A percentile compares a stretch with the other conserved stretches of the same genome.
Conservation (phyloP, 2,113 vertebrate species). For the Heloderma charlesbogerti region DNA sequence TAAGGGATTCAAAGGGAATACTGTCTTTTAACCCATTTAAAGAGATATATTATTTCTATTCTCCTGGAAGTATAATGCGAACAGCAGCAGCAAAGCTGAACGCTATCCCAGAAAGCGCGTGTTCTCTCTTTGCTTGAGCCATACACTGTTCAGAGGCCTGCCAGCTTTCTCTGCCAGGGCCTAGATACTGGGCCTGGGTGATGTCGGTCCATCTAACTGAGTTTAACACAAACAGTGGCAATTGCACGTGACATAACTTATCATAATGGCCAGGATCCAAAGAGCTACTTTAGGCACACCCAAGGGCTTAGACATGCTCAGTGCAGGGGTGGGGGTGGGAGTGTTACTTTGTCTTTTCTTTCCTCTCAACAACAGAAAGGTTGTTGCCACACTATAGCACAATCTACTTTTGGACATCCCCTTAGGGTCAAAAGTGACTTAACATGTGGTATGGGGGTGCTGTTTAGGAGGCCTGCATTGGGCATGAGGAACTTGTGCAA, state of each 20-base stretch:
- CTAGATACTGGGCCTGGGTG: neutral
- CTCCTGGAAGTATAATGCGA: slow-evolving; percentile 39
- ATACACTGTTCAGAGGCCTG: slow-evolving; percentile 30
- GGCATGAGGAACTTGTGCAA: neutral
- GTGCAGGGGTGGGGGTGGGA: neutral
- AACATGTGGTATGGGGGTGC: neutral
- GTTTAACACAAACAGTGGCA: neutral
- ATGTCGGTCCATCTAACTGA: neutral
- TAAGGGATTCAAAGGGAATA: slow-evolving; percentile 55
- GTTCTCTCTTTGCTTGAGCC: slow-evolving; percentile 8
- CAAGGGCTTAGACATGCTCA: neutral
- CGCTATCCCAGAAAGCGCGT: slow-evolving; percentile 8
- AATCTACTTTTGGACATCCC: neutral
- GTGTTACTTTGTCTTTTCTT: neutral
- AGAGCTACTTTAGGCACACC: neutral
- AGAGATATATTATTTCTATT: slow-evolving; percentile 58
- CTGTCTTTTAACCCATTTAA: slow-evolving; percentile 39
- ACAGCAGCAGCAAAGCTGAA: slow-evolving; percentile 45
- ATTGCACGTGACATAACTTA: neutral
- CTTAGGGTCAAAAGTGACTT: neutral
- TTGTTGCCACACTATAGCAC: neutral
- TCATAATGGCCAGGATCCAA: neutral
- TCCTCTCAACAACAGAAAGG: neutral
- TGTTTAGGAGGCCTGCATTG: neutral
- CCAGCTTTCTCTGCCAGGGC: neutral